Evolutionary conservation across 2,888 invertebrate genomes (phyloP).

Genomic region (Drosophila melanosoma): DNA sequence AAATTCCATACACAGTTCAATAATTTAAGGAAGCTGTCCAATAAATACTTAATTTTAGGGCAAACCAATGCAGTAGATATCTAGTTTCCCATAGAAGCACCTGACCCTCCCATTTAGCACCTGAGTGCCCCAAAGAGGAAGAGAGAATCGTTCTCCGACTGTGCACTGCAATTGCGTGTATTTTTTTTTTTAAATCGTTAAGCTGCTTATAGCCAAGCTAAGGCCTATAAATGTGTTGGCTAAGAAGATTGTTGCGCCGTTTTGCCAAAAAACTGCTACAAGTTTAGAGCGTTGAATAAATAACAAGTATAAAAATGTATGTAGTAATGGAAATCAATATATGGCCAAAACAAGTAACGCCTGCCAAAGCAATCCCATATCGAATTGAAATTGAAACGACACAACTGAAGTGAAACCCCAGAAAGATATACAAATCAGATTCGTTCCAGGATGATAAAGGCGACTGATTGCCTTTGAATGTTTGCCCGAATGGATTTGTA

Average conservation of each 20-base stretch:
- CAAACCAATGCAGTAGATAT: conserved; percentile 24
- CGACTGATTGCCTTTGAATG: conserved; percentile 63
- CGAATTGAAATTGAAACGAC: conserved; percentile 65
- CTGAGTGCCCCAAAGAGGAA: not conserved
- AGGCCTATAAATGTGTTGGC: conserved; percentile 26
- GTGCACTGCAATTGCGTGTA: conserved; percentile 9
- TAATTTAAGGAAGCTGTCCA: conserved; percentile 35
- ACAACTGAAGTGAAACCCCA: conserved; percentile 9
- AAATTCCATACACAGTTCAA: conserved; percentile 23
- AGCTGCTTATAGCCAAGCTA: conserved; percentile 21
- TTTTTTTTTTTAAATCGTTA: conserved; percentile 26
- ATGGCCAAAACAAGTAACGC: conserved; percentile 34
- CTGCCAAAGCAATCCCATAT: conserved; percentile 56
- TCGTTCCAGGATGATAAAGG: conserved; percentile 34
- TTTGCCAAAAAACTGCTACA: conserved; percentile 33
- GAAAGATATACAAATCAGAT: conserved; percentile 26
- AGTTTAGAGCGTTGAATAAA: conserved; percentile 44
- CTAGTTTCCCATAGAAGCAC: conserved; percentile 3
- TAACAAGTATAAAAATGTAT: conserved; percentile 35
- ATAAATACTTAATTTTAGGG: conserved; percentile 60
- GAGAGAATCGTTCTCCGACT: too few species aligned
- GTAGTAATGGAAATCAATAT: conserved; percentile 40
- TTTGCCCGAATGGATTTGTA: conserved; percentile 50
- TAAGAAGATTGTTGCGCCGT: conserved; percentile 13
- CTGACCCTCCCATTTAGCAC: conserved; percentile 28